Conservation (phyloP, 2,888 invertebrate species). For the Parnassius apollo region DNA sequence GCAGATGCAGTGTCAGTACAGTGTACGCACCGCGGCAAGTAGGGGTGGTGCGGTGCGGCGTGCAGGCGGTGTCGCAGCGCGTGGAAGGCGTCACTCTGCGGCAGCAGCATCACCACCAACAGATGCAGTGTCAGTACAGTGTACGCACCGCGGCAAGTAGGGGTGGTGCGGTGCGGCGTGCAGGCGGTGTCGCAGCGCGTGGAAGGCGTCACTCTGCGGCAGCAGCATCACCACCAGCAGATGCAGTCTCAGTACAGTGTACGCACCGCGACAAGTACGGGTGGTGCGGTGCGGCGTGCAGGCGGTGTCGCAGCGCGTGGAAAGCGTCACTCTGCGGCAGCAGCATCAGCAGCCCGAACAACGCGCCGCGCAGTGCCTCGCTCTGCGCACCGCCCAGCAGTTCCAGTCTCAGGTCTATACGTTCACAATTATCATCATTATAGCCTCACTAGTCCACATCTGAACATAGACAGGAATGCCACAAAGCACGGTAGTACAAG, state of each 20-base stretch:
- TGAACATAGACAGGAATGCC: no score
- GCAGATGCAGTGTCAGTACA: no score
- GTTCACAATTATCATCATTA: no score
- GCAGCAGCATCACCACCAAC: slow-evolving; percentile 97
- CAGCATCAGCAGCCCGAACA: slow-evolving; percentile 98
- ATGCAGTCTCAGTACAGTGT: no score
- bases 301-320: slow-evolving; percentile 88
- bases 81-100: slow-evolving; percentile 86
- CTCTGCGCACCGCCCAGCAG: slow-evolving; percentile 87
- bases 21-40: slow-evolving; percentile 73
- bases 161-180: no score
- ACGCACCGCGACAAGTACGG: slow-evolving; percentile 78
- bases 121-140: slow-evolving; percentile 79
- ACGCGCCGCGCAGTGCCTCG: slow-evolving; percentile 89
- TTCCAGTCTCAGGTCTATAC: slow-evolving; percentile 93
- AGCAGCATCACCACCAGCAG: no score
- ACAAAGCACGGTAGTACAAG: no score
- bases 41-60: slow-evolving; percentile 69
- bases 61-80: no score
- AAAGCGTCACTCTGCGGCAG: slow-evolving; percentile 99
- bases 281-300: slow-evolving; percentile 70
- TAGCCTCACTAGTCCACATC: no score
- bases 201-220: no score
- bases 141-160: no score
- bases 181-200: no score